Conservation (phyloP, 1,140 invertebrate genomes). For the Medauroidea extradentata region DNA sequence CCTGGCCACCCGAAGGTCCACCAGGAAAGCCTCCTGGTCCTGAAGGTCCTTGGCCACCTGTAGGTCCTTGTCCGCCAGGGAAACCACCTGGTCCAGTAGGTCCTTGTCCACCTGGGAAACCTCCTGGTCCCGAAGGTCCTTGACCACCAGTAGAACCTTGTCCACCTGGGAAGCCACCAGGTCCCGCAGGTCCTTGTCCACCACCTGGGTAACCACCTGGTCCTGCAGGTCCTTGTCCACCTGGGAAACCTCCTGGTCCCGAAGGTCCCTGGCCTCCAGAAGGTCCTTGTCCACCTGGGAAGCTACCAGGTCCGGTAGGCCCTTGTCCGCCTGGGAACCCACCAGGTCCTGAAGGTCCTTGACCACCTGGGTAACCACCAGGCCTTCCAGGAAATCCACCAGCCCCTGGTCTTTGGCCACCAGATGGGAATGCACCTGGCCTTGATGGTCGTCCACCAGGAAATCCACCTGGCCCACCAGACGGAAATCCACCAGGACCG, state of each 20-base stretch:
- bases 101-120: slow-evolving; percentile 20
- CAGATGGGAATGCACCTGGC: slow-evolving; percentile 22
- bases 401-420: slow-evolving; percentile 16
- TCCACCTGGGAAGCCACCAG: slow-evolving; percentile 17
- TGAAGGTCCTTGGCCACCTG: not conserved
- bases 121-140: slow-evolving; percentile 34
- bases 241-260: slow-evolving; percentile 7
- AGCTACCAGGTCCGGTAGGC: slow-evolving; percentile 20
- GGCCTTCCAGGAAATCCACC: slow-evolving; percentile 20
- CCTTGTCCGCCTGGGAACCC: slow-evolving; percentile 23
- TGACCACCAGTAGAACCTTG: slow-evolving; percentile 36
- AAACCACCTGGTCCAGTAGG: slow-evolving; percentile 20
- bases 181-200: slow-evolving; percentile 15
- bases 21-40: not conserved
- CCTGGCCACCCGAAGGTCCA: slow-evolving; percentile 21
- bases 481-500: not conserved
- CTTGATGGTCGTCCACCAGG: slow-evolving; percentile 20
- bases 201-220: slow-evolving; percentile 1
- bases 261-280: slow-evolving; percentile 10
- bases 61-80: slow-evolving; percentile 20
- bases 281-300: slow-evolving; percentile 18
- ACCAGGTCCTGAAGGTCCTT: slow-evolving; percentile 27
- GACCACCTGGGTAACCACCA: slow-evolving; percentile 23
- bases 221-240: slow-evolving; percentile 6
- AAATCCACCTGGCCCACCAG: slow-evolving; percentile 14